These are phyloP conservation scores for Bombus terrestris DNA, from an alignment of 1,140 invertebrate genomes.

Conservation along the genomic window DNA sequence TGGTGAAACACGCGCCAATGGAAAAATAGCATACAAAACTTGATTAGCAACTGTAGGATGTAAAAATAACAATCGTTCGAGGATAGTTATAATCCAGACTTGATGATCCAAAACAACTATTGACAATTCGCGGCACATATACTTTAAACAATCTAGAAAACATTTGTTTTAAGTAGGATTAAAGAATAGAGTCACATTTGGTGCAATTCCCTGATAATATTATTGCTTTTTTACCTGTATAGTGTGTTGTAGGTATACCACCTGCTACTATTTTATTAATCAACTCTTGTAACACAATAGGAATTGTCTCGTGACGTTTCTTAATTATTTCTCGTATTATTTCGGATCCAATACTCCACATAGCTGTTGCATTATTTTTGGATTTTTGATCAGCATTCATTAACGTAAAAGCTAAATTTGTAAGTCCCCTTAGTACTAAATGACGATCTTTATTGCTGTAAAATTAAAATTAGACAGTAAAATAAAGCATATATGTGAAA, in stretches of 20 bases:
- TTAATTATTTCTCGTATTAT: slow-evolving; percentile 83
- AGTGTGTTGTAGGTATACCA: slow-evolving; percentile 78
- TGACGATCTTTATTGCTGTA: slow-evolving; percentile 82
- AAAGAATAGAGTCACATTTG: background rate
- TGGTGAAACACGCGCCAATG: slow-evolving; percentile 80
- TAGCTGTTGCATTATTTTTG: slow-evolving; percentile 63
- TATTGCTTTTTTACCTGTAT: slow-evolving; percentile 78
- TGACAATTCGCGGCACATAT: slow-evolving; percentile 80
- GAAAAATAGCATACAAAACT: slow-evolving; percentile 82
- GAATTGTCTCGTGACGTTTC: slow-evolving; percentile 79
- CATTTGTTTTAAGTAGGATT: background rate
- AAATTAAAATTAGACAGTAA: background rate
- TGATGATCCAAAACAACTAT: slow-evolving; percentile 81
- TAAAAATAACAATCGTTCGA: slow-evolving; percentile 82
- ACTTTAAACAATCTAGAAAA: slow-evolving; percentile 83
- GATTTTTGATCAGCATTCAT: slow-evolving; percentile 77
- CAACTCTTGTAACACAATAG: slow-evolving; percentile 80
- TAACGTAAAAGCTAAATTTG: slow-evolving; percentile 83
- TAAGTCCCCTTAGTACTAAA: slow-evolving; percentile 82
- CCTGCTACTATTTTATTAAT: slow-evolving; percentile 80
- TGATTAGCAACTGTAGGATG: slow-evolving; percentile 77
- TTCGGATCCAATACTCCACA: slow-evolving; percentile 81
- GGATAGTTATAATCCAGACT: slow-evolving; percentile 78
- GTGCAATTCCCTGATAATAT: background rate
- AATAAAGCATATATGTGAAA: background rate